Evolutionary conservation across 1,140 invertebrate species (phyloP).

Genomic region (Drosophila setifemur): DNA sequence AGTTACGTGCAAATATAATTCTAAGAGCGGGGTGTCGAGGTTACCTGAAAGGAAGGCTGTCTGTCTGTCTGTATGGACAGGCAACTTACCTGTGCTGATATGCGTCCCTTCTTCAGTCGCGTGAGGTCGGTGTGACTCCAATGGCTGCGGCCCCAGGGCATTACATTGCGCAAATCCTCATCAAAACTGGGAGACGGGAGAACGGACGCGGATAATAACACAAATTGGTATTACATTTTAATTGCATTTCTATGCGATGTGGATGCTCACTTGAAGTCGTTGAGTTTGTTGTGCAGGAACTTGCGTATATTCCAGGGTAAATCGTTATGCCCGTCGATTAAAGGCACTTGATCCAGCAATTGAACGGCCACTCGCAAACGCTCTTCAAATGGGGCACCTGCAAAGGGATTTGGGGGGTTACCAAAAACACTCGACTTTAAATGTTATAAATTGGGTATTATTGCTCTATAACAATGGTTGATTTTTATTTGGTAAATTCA

Average conservation of each 20-base stretch:
- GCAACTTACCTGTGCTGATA: conserved; percentile 89
- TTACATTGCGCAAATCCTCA: conserved; percentile 88
- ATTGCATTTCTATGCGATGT: conserved; percentile 41
- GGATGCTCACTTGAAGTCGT: conserved; percentile 87
- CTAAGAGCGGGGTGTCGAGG: background rate
- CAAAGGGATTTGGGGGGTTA: background rate
- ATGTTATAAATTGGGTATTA: too few species aligned
- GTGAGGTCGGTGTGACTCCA: conserved; percentile 94
- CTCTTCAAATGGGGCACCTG: conserved; percentile 86
- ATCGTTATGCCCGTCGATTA: conserved; percentile 93
- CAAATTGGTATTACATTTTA: conserved; percentile 49
- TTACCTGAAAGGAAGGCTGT: background rate
- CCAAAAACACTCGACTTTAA: too few species aligned
- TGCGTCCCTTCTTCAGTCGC: conserved; percentile 91
- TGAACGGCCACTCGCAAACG: conserved; percentile 85
- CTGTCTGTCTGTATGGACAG: background rate
- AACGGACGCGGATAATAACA: conserved; percentile 17
- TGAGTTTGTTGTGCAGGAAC: conserved; percentile 93
- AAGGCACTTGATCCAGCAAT: conserved; percentile 86
- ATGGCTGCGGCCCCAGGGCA: conserved; percentile 89
- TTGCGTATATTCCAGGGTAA: conserved; percentile 94
- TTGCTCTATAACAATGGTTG: too few species aligned
- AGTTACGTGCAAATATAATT: conserved; percentile 26
- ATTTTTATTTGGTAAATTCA: too few species aligned
- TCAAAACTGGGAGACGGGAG: conserved; percentile 83